Evolutionary conservation across 2,888 invertebrate genomes (phyloP).

Genomic region (Seira ritae): DNA sequence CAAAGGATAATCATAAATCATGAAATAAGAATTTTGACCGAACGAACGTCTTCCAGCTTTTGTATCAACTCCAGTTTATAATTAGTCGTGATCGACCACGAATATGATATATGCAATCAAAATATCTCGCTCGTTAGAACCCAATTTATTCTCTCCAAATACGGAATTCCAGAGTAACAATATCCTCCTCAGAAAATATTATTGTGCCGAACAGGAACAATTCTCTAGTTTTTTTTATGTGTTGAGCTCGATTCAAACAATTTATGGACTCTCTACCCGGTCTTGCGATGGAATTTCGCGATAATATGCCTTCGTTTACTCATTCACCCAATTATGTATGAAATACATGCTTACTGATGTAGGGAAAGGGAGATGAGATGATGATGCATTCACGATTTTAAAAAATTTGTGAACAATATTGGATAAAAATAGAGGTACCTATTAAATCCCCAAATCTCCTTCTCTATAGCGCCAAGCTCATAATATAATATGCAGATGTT

Average conservation of each 20-base stretch:
- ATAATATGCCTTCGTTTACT: neutral
- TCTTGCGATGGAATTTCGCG: neutral
- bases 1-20: too few relatives aligned
- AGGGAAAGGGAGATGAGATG: neutral
- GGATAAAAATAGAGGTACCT: slow-evolving; percentile 34
- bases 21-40: too few relatives aligned
- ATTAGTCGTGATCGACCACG: neutral
- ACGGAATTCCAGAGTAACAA: neutral
- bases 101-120: neutral
- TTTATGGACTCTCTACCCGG: neutral
- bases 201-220: neutral
- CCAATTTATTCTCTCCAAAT: neutral
- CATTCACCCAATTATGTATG: neutral
- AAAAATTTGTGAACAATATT: neutral
- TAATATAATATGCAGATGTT: slow-evolving; percentile 15
- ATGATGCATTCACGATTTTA: slow-evolving; percentile 1
- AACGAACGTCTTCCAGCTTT: too few relatives aligned
- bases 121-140: neutral
- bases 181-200: neutral
- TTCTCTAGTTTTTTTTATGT: neutral
- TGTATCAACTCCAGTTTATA: neutral
- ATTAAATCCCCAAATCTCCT: slow-evolving; percentile 8
- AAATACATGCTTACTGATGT: too few relatives aligned
- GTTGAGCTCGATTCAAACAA: neutral
- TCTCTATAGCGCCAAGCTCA: neutral